Evolutionary conservation across 2,888 invertebrate species (phyloP).

Genomic region (Papilio elwesi): DNA sequence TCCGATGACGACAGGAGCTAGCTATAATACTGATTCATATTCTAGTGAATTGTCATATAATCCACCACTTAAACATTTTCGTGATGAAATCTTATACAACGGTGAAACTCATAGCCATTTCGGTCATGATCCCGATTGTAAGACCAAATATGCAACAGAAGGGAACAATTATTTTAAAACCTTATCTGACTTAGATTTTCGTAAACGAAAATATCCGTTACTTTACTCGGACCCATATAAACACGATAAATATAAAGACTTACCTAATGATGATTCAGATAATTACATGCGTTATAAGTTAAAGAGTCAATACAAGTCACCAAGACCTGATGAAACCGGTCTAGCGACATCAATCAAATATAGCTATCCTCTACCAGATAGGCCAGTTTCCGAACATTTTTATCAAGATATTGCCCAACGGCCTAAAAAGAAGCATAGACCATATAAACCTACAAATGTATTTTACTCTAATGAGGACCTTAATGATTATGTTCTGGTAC

Average conservation of each 20-base stretch:
- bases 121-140: slow-evolving; percentile 70
- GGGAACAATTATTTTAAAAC: slow-evolving; percentile 60
- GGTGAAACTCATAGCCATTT: slow-evolving; percentile 68
- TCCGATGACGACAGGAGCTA: slow-evolving; percentile 60
- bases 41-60: slow-evolving; percentile 74
- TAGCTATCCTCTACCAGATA: slow-evolving; percentile 63
- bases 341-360: slow-evolving; percentile 55
- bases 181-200: slow-evolving; percentile 60
- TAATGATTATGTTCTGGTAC: slow-evolving; percentile 73
- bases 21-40: slow-evolving; percentile 66
- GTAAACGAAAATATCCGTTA: slow-evolving; percentile 62
- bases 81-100: slow-evolving; percentile 59
- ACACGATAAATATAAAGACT: slow-evolving; percentile 67
- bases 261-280: slow-evolving; percentile 65
- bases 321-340: slow-evolving; percentile 61
- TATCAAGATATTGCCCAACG: slow-evolving; percentile 63
- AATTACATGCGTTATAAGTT: slow-evolving; percentile 61
- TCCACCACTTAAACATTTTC: slow-evolving; percentile 71
- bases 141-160: slow-evolving; percentile 71
- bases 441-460: slow-evolving; percentile 63
- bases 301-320: slow-evolving; percentile 54
- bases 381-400: slow-evolving; percentile 58
- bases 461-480: slow-evolving; percentile 60
- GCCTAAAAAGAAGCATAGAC: slow-evolving; percentile 70
- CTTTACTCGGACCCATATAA: slow-evolving; percentile 58